These are phyloP conservation scores for Gouania willdenowi DNA, from an alignment of 2,797 vertebrate genomes.

Conservation along the genomic window DNA sequence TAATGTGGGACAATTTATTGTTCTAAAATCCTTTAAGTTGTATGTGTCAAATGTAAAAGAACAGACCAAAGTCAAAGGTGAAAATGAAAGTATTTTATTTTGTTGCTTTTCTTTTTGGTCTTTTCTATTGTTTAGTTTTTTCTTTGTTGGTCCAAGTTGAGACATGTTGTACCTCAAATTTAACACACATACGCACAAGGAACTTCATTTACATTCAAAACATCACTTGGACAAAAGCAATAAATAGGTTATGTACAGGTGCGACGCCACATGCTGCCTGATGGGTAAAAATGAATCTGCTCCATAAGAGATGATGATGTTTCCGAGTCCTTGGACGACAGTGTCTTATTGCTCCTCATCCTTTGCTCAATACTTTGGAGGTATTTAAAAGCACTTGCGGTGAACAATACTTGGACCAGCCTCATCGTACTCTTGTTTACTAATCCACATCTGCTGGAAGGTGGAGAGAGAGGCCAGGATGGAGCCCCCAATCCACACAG, in stretches of 20 bases:
- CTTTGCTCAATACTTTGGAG: constrained; percentile 1
- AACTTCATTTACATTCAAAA: constrained; percentile 10
- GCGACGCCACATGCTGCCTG: background rate
- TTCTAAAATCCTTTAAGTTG: no score
- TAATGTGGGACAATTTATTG: no score
- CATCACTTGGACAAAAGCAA: constrained; percentile 32
- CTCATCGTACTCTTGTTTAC: constrained; percentile 94
- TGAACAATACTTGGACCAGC: constrained; percentile 93
- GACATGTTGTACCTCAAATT: constrained; percentile 9
- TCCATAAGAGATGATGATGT: background rate
- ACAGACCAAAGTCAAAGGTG: constrained; percentile 3
- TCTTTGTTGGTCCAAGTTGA: constrained; percentile 18
- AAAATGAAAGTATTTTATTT: constrained; percentile 48
- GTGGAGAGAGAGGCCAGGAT: constrained; percentile 96
- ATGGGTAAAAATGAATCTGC: background rate
- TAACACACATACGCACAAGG: background rate
- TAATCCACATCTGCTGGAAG: constrained; percentile 99
- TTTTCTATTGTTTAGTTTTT: constrained; percentile 7
- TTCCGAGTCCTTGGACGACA: constrained; percentile 6
- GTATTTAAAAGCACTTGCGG: constrained; percentile 94
- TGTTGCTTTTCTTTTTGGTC: constrained; percentile 27
- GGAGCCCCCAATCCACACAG: constrained; percentile 94
- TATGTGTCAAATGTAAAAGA: background rate
- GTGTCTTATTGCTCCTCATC: constrained; percentile 3
- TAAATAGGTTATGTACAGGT: constrained; percentile 65